Base-by-base conservation (phyloP, 2,797 vertebrate species). In the Periophthalmus magnuspinnatus region DNA sequence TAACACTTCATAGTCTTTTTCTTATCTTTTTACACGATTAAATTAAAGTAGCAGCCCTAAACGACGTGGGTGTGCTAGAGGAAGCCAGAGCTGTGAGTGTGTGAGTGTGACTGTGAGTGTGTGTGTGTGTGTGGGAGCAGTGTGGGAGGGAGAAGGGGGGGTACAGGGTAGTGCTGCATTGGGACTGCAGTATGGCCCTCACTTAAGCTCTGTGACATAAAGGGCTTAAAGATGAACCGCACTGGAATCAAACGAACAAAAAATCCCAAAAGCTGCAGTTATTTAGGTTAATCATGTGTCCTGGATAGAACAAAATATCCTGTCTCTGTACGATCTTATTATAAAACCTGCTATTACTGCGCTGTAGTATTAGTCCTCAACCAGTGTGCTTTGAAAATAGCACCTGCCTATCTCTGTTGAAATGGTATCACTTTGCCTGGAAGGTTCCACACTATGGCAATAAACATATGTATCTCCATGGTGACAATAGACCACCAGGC, bases 131-230 rank as follows among this genome's bases (percentile, higher is more conserved):
- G 60, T 28, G 67, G 47, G 33, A 28, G 13, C 0, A 54, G 11
- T 16, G 11, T 2, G 11, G 10, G 1, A 11, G 5, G 38, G 38
- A 10, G 5, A 1, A 5, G 47, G 1, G 3, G 16, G 50, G 6
- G 28, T 19, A n/a, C 3, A 71, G 57, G 38, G 71, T 65, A 33
- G 32, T 80, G 67, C 81, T 81, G 85, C 85, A 82, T 79, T 71
- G 62, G 69, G 69, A 84, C 81, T 85, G 84, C 86, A 79, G 84
- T 74, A 78, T 70, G 62, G 57, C 71, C 74, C 63, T 14, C 38
- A 47, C 69, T 67, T 71, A 22, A n/a, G 55, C 69, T 56, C 74
- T 72, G 63, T 32, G 56, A 58, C 56, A 58, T 52, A 9, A n/a
- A 9, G 19, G 19, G 50, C 50, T 52, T 19, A 52, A 10, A 52